Conservation (phyloP, 2,797 vertebrate species). For the Denticeps clupeoides region DNA sequence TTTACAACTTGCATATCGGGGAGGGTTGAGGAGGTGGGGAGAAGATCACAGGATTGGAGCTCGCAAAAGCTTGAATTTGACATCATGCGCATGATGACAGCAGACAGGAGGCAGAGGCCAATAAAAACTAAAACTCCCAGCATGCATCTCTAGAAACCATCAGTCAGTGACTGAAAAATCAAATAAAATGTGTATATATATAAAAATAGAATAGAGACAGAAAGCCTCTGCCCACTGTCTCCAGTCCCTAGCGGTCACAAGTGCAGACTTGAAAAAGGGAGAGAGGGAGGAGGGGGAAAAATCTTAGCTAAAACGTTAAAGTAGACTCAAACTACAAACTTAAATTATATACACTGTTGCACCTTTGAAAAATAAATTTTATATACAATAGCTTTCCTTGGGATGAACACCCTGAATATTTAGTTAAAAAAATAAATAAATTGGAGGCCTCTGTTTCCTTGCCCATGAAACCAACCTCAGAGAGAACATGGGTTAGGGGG, state of each 20-base stretch:
- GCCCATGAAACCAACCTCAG: no score
- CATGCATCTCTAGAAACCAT: no score
- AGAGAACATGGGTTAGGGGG: no score
- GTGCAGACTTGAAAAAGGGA: no score
- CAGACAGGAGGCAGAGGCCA: constrained; percentile 6
- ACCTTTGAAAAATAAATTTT: constrained; percentile 33
- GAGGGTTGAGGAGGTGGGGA: constrained; percentile 31
- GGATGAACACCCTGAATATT: constrained; percentile 29
- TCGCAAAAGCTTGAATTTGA: no score
- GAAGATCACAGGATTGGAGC: constrained; percentile 1
- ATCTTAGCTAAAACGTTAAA: neutral
- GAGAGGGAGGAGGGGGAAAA: constrained; percentile 2
- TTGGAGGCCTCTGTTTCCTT: no score
- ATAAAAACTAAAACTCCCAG: no score
- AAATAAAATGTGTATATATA: no score
- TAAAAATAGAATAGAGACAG: no score
- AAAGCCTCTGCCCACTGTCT: no score
- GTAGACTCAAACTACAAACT: neutral
- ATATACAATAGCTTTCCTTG: constrained; percentile 41
- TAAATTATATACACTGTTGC: constrained; percentile 30
- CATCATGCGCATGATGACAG: constrained; percentile 10
- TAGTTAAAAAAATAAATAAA: constrained; percentile 20
- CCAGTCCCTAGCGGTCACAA: no score
- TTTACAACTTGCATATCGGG: constrained; percentile 39
- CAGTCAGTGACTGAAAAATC: constrained; percentile 7